phyloP scores from a whole-genome alignment of 2,888 invertebrate genomes.

The Schizotus pectinicornis region DNA sequence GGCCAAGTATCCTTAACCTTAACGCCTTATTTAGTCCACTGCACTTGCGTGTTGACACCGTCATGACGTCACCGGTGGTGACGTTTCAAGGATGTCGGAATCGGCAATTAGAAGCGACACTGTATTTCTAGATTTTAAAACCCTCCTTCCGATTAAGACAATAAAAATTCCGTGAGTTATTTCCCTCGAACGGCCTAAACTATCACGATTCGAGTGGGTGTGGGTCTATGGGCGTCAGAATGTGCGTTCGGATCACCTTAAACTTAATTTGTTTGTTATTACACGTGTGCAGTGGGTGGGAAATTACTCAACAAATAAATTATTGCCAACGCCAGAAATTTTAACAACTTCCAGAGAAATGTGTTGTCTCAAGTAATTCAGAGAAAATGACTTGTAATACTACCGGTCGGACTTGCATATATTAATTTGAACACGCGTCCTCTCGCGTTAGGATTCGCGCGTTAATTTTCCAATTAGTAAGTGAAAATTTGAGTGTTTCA shows the following conservation, averaged over 20 bases:
- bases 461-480: constrained; percentile 9
- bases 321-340: constrained; percentile 23
- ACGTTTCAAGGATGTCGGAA: constrained; percentile 27
- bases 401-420: neutral
- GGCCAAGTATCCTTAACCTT: constrained; percentile 36
- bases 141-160: neutral
- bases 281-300: constrained; percentile 29
- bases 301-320: constrained; percentile 31
- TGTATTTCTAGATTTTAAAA: neutral
- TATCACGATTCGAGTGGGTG: constrained; percentile 7
- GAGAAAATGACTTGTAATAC: constrained; percentile 14
- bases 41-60: constrained; percentile 31
- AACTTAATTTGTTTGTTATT: constrained; percentile 34
- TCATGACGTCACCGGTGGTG: constrained; percentile 22
- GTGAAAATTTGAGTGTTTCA: neutral
- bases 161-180: neutral
- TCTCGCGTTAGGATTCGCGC: neutral
- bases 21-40: constrained; percentile 33
- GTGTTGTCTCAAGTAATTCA: constrained; percentile 17
- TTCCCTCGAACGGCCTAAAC: too few relatives aligned
- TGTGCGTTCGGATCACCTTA: constrained; percentile 29
- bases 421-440: neutral
- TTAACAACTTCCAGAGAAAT: constrained; percentile 21
- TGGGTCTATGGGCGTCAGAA: constrained; percentile 28
- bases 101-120: constrained; percentile 7